Percentiles rank a stretch among this genome's conserved stretches.
Evolutionary conservation across 2,797 vertebrate genomes (phyloP).

Genomic region (Urosaurus nigricauda): DNA sequence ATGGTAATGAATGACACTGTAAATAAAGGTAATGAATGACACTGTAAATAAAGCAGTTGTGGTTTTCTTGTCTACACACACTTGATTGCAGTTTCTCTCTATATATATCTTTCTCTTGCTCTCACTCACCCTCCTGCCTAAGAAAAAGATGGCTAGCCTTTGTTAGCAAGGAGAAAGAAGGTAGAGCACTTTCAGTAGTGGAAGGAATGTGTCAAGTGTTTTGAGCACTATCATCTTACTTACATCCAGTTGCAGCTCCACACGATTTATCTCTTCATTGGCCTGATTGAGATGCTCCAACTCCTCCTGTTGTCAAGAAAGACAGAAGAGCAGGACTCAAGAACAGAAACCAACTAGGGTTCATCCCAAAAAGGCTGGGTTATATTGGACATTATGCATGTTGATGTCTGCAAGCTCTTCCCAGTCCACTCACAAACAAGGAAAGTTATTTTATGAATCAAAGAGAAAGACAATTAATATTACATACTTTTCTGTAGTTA

Average conservation of each 20-base stretch:
- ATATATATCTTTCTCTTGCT: background rate
- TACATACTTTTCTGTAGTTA: no score
- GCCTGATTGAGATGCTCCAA: constrained; percentile 93
- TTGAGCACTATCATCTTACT: constrained; percentile 61
- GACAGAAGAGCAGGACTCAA: background rate
- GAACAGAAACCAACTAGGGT: no score
- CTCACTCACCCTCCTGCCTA: background rate
- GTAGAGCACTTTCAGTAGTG: background rate
- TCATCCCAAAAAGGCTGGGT: background rate
- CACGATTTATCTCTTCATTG: constrained; percentile 91
- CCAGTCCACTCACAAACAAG: no score
- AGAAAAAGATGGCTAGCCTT: background rate
- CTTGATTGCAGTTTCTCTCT: background rate
- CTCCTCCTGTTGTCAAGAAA: constrained; percentile 83
- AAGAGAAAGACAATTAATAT: no score
- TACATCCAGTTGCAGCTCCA: constrained; percentile 91
- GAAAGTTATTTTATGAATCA: background rate
- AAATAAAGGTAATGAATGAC: no score
- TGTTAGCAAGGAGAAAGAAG: background rate
- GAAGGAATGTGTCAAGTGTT: background rate
- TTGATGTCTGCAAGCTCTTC: no score
- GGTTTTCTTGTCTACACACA: background rate
- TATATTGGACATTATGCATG: no score
- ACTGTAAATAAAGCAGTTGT: background rate
- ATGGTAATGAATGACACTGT: no score